Conservation (phyloP, 2,797 vertebrate genomes). For the Acanthurus tractus region DNA sequence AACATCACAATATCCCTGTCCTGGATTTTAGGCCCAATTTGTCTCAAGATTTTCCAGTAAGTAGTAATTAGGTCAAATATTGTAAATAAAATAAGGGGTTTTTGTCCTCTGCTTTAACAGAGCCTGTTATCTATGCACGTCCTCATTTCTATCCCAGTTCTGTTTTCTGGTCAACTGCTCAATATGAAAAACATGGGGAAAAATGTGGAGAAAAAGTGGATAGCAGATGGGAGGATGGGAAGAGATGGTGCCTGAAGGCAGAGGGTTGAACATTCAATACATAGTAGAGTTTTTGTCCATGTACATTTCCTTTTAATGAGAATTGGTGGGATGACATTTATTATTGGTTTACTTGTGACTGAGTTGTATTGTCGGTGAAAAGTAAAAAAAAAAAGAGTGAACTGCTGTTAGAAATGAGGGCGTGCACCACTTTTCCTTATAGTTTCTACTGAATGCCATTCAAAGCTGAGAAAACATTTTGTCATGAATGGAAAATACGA, state of each 20-base stretch:
- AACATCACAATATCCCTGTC: background rate
- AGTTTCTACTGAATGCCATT: conserved; percentile 4
- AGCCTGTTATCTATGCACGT: conserved; percentile 70
- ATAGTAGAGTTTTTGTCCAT: conserved; percentile 40
- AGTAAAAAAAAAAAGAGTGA: conserved; percentile 32
- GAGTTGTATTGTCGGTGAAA: conserved; percentile 28
- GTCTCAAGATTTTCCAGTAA: conserved; percentile 43
- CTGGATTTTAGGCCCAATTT: conserved; percentile 30
- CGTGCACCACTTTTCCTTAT: conserved; percentile 9
- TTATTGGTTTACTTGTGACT: conserved; percentile 37
- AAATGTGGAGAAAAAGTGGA: conserved; percentile 6
- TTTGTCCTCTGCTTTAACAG: conserved; percentile 71
- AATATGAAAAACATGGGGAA: conserved; percentile 9
- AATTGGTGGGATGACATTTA: conserved; percentile 25
- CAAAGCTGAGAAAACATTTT: conserved; percentile 14
- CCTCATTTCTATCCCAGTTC: conserved; percentile 71
- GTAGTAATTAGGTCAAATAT: conserved; percentile 73
- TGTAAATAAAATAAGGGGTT: conserved; percentile 57
- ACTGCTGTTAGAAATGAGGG: conserved; percentile 1
- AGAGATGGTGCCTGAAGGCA: conserved; percentile 40
- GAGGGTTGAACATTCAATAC: conserved; percentile 59
- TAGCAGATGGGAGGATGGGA: conserved; percentile 56
- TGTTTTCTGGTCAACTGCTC: conserved; percentile 58
- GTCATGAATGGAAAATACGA: conserved; percentile 65
- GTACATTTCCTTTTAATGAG: conserved; percentile 43